Percentiles rank a stretch among this genome's conserved stretches.
Conservation (phyloP, 2,113 vertebrate species). For the Catagonus wagneri region DNA sequence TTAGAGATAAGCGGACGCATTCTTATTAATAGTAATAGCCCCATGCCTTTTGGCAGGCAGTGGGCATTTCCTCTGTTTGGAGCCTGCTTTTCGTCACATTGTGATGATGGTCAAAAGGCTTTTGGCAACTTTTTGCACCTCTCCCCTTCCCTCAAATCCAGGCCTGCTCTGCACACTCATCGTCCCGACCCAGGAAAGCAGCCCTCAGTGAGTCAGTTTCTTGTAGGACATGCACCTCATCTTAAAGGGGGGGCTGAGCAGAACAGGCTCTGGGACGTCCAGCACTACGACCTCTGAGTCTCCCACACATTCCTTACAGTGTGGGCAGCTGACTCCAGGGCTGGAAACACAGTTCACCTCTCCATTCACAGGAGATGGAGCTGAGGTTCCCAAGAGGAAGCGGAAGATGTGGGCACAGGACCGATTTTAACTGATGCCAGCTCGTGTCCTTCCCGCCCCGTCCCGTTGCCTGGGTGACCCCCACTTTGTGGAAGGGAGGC, state of each 20-base stretch:
- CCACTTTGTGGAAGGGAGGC: background rate
- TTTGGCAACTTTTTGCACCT: background rate
- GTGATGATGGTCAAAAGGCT: background rate
- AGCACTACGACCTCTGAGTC: too few relatives aligned
- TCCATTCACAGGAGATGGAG: background rate
- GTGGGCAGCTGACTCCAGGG: too few relatives aligned
- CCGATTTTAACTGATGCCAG: background rate
- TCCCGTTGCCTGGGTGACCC: background rate
- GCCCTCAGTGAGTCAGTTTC: too few relatives aligned
- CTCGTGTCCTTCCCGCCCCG: too few relatives aligned
- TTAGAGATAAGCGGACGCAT: background rate
- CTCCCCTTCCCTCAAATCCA: background rate
- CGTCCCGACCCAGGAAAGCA: background rate
- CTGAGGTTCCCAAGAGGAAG: background rate
- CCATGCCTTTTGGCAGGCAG: rapidly evolving
- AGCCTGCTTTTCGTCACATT: background rate
- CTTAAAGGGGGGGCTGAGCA: background rate
- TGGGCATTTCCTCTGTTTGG: background rate
- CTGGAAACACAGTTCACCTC: background rate
- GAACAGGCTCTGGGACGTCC: rapidly evolving
- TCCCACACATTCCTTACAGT: rapidly evolving
- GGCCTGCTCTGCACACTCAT: background rate
- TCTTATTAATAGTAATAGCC: background rate
- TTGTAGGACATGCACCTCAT: background rate
- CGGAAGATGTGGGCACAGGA: background rate